Conservation (phyloP, 2,888 invertebrate species). For the Latrodectus hesperus region DNA sequence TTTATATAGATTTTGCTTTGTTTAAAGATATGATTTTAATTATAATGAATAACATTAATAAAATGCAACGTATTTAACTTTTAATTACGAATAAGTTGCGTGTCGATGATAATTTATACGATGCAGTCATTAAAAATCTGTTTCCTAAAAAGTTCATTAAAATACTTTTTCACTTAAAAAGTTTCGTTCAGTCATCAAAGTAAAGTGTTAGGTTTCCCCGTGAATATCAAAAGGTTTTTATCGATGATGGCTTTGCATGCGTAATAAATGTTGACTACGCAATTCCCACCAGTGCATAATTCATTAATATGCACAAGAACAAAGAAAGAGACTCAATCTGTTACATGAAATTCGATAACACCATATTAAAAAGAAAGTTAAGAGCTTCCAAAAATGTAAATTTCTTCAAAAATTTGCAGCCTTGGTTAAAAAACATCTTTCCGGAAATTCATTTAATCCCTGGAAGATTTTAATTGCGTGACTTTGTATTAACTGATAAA, state of each 20-base stretch:
- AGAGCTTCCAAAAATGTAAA: constrained; percentile 56
- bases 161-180: constrained; percentile 2
- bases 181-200: constrained; percentile 8
- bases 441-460: constrained; percentile 34
- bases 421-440: constrained; percentile 8
- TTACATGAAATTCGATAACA: constrained; percentile 42
- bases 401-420: constrained; percentile 11
- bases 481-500: not conserved
- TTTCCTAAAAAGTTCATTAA: not conserved
- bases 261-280: constrained; percentile 7
- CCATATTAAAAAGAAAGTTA: constrained; percentile 19
- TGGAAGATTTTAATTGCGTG: constrained; percentile 61
- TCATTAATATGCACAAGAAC: constrained; percentile 45
- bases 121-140: too few relatives aligned
- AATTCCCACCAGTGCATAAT: constrained; percentile 19
- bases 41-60: not conserved
- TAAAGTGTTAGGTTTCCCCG: not conserved
- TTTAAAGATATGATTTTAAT: too few relatives aligned
- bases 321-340: constrained; percentile 27
- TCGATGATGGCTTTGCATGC: constrained; percentile 6
- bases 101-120: too few relatives aligned
- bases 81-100: not conserved
- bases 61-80: not conserved
- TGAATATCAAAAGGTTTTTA: constrained; percentile 1
- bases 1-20: too few relatives aligned